Evolutionary conservation across 2,113 vertebrate genomes (phyloP).

Genomic region (Zingel zingel): DNA sequence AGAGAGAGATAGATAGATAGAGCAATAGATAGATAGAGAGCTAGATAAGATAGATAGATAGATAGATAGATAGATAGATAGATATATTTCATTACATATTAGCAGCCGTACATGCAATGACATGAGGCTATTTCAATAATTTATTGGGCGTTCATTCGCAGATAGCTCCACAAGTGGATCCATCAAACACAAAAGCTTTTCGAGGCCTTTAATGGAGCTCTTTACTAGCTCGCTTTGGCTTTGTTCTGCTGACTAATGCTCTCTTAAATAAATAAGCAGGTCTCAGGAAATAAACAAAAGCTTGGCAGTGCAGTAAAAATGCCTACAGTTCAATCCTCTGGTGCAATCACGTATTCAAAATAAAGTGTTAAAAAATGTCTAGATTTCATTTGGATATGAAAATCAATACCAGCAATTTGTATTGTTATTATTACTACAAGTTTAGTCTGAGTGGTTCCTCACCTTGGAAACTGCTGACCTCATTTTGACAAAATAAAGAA

Average conservation of each 20-base stretch:
- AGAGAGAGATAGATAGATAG: background rate
- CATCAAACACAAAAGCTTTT: conserved; percentile 74
- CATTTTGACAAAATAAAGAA: conserved; percentile 21
- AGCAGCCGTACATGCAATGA: conserved; percentile 24
- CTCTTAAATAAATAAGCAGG: conserved; percentile 80
- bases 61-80: background rate
- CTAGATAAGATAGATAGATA: background rate
- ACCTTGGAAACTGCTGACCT: conserved; percentile 44
- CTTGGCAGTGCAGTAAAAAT: conserved; percentile 48
- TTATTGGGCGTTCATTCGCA: conserved; percentile 52
- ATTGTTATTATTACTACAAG: conserved; percentile 16
- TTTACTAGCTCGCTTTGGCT: conserved; percentile 57
- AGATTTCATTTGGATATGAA: conserved; percentile 13
- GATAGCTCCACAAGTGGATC: conserved; percentile 52
- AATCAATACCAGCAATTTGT: conserved; percentile 25
- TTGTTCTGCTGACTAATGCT: conserved; percentile 79
- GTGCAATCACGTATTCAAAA: conserved; percentile 37
- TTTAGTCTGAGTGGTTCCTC: background rate
- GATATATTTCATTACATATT: conserved; percentile 25
- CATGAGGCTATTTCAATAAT: conserved; percentile 66
- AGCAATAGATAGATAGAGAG: background rate
- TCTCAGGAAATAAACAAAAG: conserved; percentile 74
- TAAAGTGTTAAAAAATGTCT: conserved; percentile 26
- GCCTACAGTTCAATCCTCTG: conserved; percentile 36
- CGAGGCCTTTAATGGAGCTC: conserved; percentile 70